phyloP scores from a whole-genome alignment of 2,888 invertebrate genomes.

The Tetragonisca angustula region DNA sequence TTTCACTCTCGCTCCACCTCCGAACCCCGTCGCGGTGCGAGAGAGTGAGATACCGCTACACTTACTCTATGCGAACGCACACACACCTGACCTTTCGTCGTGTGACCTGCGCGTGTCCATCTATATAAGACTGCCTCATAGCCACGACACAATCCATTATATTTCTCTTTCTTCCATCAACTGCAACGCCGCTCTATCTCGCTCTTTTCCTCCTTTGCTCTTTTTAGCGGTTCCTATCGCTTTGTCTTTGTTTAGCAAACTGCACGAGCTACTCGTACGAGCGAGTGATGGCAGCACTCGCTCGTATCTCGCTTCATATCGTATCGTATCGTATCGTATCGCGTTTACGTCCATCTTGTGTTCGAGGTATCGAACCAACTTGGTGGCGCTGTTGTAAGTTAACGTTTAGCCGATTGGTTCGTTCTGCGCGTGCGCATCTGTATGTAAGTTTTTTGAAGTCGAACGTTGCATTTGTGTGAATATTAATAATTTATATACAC shows the following conservation, averaged over 20 bases:
- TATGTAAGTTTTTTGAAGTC: slow-evolving; percentile 6
- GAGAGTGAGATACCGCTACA: slow-evolving; percentile 55
- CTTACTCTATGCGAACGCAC: slow-evolving; percentile 49
- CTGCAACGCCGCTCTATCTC: neutral
- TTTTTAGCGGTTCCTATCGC: slow-evolving; percentile 51
- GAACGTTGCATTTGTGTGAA: neutral
- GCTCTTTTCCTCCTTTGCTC: slow-evolving; percentile 16
- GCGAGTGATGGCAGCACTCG: slow-evolving; percentile 59
- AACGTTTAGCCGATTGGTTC: neutral
- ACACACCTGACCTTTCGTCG: slow-evolving; percentile 45
- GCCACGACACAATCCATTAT: slow-evolving; percentile 37
- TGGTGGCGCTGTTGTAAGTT: neutral
- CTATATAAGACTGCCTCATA: slow-evolving; percentile 56
- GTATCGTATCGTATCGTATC: slow-evolving; percentile 33
- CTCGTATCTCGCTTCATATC: slow-evolving; percentile 42
- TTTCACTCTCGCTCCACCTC: slow-evolving; percentile 63
- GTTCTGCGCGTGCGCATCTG: neutral
- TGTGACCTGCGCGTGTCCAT: slow-evolving; percentile 55
- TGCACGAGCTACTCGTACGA: slow-evolving; percentile 35
- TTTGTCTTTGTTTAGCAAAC: slow-evolving; percentile 30
- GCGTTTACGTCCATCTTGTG: slow-evolving; percentile 11
- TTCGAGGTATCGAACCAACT: slow-evolving; percentile 41
- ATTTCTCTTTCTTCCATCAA: slow-evolving; percentile 3
- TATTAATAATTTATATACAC: neutral
- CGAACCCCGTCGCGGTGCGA: slow-evolving; percentile 49